These are phyloP conservation scores for Catharus bicknelli DNA, from an alignment of 2,113 vertebrate species.

Conservation along the genomic window DNA sequence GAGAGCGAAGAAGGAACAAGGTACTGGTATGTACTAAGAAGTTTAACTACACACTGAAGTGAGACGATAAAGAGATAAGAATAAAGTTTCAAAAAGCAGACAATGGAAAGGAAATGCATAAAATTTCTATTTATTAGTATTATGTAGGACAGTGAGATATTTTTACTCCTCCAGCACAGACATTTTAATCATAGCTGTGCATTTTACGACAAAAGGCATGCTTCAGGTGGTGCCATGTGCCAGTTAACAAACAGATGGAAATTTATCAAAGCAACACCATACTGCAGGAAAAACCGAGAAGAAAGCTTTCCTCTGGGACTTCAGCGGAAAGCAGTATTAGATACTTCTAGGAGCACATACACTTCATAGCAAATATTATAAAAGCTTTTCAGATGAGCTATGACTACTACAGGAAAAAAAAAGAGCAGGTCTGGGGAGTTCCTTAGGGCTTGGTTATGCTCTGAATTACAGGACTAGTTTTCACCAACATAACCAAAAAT, in stretches of 20 bases:
- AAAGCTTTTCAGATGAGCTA: neutral
- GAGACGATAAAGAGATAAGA: neutral
- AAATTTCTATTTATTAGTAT: neutral
- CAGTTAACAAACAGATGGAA: neutral
- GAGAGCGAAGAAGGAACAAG: neutral
- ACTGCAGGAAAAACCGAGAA: neutral
- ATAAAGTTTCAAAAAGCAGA: neutral
- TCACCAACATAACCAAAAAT: neutral
- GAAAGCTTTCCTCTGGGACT: neutral
- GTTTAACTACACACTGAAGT: neutral
- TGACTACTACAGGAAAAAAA: neutral
- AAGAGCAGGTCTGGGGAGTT: neutral
- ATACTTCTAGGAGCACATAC: neutral
- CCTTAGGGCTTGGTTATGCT: neutral
- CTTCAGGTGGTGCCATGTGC: neutral
- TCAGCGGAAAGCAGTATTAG: neutral
- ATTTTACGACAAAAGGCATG: neutral
- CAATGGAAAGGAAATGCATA: neutral
- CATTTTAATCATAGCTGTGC: neutral
- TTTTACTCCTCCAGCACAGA: neutral
- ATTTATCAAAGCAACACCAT: neutral
- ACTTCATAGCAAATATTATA: neutral
- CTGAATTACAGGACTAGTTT: neutral
- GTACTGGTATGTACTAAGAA: neutral
- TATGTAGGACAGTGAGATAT: neutral